Base-by-base conservation (phyloP, 2,797 vertebrate genomes). In the Natrix natrix region DNA sequence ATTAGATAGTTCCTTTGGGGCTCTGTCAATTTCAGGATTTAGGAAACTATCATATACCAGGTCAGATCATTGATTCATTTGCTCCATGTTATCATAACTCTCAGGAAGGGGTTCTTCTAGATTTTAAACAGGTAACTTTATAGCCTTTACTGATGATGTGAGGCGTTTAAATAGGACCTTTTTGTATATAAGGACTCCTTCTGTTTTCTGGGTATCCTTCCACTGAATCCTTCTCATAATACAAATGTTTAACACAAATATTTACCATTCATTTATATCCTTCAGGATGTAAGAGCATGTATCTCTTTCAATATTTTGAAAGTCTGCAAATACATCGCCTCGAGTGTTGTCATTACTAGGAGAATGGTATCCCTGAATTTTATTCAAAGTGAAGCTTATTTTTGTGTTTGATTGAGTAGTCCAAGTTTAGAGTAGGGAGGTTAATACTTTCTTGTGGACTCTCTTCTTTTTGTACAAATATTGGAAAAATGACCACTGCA, bases 401-500 rank as follows among this genome's bases (percentile, higher is more conserved):
- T 90, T 54, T 63, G 8, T 20, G 20, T 52, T 57, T 6, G 0
- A 0, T 0, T 22, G 4, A 20, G 10, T 74, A 74, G 69, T 20
- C 32, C 69, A 74, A 74, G n/a, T 7, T 37, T 37, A 74, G 32
- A 74, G 20, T 24, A 16, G 26, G 16, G 32, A 24, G 14, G 17
- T 1, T 0, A 57, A 43, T 8, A 43, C 93, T 86, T 89, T 93
- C 32, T 43, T 8, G 7, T 69, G 3, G 32, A 14, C n/a, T 32
- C n/a, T 60, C 14, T 57, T 2, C 22, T 2, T 37, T 54, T 91
- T 60, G 92, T 54, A 0, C 5, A 91, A 94, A 69, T 92, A 93
- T 92, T 92, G 57, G 93, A 89, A 92, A 90, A 91, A 91, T 56
- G 56, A 83, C 43, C 54, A 1, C 10, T n/a, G 14, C 52, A 83